phyloP scores from a whole-genome alignment of 2,113 vertebrate genomes.

The Spizaetus ornatus region DNA sequence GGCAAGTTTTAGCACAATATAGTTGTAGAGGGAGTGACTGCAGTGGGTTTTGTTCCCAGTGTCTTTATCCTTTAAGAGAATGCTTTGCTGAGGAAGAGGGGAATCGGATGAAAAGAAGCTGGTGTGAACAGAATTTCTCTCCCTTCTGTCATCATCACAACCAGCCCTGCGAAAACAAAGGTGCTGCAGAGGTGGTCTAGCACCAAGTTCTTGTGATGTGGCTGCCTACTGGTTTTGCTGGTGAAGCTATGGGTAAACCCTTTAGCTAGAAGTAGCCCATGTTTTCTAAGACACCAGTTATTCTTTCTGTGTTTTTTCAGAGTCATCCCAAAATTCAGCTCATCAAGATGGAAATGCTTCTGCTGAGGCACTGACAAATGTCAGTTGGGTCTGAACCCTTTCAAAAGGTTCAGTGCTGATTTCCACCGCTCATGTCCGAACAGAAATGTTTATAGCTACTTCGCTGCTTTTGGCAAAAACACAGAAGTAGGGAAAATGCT shows the following conservation, averaged over 20 bases:
- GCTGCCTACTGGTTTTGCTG: neutral
- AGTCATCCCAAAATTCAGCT: neutral
- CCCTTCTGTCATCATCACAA: neutral
- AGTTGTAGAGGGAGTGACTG: neutral
- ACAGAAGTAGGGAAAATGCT: neutral
- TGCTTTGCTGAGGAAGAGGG: neutral
- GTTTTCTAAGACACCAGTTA: neutral
- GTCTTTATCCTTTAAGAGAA: neutral
- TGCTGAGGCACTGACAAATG: fast-evolving
- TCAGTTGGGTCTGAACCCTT: neutral
- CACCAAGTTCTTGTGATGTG: neutral
- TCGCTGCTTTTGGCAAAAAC: neutral
- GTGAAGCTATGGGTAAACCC: neutral
- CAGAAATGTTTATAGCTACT: neutral
- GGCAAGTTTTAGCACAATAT: neutral
- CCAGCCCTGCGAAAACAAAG: neutral
- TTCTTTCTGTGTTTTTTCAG: neutral
- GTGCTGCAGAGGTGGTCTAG: neutral
- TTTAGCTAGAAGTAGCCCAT: neutral
- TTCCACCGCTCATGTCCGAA: fast-evolving
- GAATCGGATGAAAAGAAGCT: neutral
- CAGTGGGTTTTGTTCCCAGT: neutral
- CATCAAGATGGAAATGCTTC: neutral
- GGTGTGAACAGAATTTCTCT: neutral
- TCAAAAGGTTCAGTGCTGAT: neutral